A percentile compares a stretch with the other conserved stretches of the same genome.
phyloP scores from a whole-genome alignment of 1,140 invertebrate species.

The Leptestheria dahalacensis region DNA sequence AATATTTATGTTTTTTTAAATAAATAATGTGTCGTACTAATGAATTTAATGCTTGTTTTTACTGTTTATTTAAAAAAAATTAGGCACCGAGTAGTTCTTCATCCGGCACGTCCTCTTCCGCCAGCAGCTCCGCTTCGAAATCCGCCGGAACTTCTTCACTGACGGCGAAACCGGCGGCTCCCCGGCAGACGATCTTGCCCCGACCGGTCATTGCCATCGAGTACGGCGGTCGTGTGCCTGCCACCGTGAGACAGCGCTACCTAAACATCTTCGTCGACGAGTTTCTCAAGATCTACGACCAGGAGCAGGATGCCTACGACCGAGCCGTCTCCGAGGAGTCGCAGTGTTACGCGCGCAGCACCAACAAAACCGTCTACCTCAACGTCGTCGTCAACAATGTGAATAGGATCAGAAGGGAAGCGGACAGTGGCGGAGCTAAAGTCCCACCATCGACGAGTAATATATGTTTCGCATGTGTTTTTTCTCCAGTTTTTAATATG shows the following conservation, averaged over 20 bases:
- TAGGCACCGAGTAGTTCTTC: too few relatives aligned
- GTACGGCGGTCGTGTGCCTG: slow-evolving; percentile 57
- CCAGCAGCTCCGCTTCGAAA: background rate
- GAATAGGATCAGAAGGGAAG: slow-evolving; percentile 38
- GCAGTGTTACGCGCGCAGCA: slow-evolving; percentile 56
- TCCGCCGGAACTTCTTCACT: background rate
- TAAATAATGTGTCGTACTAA: too few relatives aligned
- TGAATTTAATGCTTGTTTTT: too few relatives aligned
- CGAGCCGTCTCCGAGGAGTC: slow-evolving; percentile 48
- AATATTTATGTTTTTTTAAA: too few relatives aligned
- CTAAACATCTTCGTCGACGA: slow-evolving; percentile 75
- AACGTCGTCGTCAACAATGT: slow-evolving; percentile 65
- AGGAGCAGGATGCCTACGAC: slow-evolving; percentile 20
- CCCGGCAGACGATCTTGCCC: slow-evolving; percentile 26
- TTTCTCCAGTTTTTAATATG: background rate
- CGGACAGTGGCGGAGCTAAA: slow-evolving; percentile 18
- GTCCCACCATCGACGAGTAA: background rate
- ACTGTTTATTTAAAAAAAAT: too few relatives aligned
- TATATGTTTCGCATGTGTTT: background rate
- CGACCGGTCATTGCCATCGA: slow-evolving; percentile 44
- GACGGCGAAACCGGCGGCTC: background rate
- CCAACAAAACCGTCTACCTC: slow-evolving; percentile 62
- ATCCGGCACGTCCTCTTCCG: background rate
- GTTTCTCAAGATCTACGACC: slow-evolving; percentile 48
- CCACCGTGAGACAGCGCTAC: slow-evolving; percentile 66